Evolutionary conservation across 2,888 invertebrate species (phyloP).

Genomic region (Lepidocyrtoides sp.): DNA sequence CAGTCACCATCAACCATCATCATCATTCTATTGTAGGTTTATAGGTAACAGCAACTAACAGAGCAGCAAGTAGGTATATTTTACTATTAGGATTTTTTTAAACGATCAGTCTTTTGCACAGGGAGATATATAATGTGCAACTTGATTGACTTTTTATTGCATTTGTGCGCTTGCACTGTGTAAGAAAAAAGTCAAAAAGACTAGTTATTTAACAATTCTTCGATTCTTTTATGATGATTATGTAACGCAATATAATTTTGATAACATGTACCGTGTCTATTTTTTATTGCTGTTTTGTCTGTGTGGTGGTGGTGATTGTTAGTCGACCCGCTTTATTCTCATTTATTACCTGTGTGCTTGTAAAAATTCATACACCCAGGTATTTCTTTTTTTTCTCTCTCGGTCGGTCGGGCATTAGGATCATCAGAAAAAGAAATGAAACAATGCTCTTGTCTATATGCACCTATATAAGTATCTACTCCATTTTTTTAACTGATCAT

Average conservation of each 20-base stretch:
- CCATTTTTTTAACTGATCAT: background rate
- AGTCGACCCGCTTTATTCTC: background rate
- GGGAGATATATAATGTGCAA: constrained; percentile 23
- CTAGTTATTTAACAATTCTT: constrained; percentile 51
- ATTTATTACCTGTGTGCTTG: no score
- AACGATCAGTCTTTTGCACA: background rate
- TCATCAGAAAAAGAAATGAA: background rate
- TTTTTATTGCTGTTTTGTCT: background rate
- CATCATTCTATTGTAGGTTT: constrained; percentile 1
- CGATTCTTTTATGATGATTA: constrained; percentile 47
- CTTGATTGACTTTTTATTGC: constrained; percentile 52
- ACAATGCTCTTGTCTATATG: background rate
- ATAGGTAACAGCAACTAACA: constrained; percentile 3
- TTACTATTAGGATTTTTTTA: no score
- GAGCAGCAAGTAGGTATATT: background rate
- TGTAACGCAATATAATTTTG: constrained; percentile 42
- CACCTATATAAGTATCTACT: no score
- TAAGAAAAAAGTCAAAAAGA: background rate
- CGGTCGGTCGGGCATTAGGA: constrained; percentile 70
- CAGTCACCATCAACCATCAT: no score
- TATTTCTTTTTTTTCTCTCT: constrained; percentile 26
- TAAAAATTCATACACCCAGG: no score
- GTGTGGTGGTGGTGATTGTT: background rate
- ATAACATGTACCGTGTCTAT: background rate
- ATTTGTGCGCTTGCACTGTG: background rate